Base-by-base conservation (phyloP, 2,797 vertebrate genomes). In the Spondyliosoma cantharus region DNA sequence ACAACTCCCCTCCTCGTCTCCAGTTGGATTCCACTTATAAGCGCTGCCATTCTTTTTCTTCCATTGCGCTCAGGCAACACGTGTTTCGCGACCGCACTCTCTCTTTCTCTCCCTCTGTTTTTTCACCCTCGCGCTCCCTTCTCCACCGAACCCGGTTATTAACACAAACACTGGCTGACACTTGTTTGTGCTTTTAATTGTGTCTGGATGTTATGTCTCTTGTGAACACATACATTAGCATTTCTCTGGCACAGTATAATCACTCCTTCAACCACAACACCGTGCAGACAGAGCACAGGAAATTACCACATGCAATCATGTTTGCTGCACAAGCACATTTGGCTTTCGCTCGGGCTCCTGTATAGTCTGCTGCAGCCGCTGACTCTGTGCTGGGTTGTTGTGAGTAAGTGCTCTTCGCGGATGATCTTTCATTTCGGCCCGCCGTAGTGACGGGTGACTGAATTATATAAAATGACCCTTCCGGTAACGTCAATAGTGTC, bases 171-270 rank as follows among this genome's bases (percentile, higher is more conserved):
- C 87, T 90, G 92, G 89, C 89, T 94, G 91, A 93, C 91, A 93
- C 88, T 93, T 92, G 90, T 94, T 94, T 95, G 89, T 90, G 91
- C 88, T 92, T 93, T 93, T 95, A 93, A 95, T 94, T 94, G 90
- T 89, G 92, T 92, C 90, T 94, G 90, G 91, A 94, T 95, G 92
- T 94, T 91, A 90, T 93, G 92, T 94, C 93, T 92, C 90, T 91
- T 80, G 84, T 79, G 86, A 94, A 92, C 90, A 92, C 87, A 93
- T 84, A 93, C 92, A 95, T 94, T 92, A 93, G 92, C 92, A 92
- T 93, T 89, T 91, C 85, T 91, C 83, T 89, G 80, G 87, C 90
- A 89, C 74, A 48, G 87, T 93, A 88, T 94, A 95, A 95, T 95
- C 90, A 93, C 91, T 87, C 76, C 84, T 91, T 85, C 83, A 72